Conservation (phyloP, 2,797 vertebrate species). For the Notolepis coatsorum region DNA sequence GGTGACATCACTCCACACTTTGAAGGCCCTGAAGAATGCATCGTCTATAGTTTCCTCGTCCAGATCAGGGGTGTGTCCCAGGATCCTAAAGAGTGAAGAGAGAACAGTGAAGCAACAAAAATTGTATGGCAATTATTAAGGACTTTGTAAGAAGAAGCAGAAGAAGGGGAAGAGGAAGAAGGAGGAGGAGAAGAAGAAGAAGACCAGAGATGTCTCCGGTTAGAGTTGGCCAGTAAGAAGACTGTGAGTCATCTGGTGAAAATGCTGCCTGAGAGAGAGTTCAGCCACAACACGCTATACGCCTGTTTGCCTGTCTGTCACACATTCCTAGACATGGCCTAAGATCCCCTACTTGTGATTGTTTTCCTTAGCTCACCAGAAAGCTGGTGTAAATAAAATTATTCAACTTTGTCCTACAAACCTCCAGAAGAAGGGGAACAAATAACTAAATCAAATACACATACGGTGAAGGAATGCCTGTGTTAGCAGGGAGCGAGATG, state of each 20-base stretch:
- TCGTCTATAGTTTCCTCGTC: constrained; percentile 95
- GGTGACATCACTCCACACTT: constrained; percentile 97
- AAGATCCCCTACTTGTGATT: constrained; percentile 54
- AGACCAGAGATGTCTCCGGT: constrained; percentile 13
- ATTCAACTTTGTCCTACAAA: constrained; percentile 53
- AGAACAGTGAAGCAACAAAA: constrained; percentile 2
- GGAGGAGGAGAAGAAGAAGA: not conserved
- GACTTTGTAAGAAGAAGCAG: too few relatives aligned
- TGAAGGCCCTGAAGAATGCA: constrained; percentile 95
- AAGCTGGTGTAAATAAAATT: constrained; percentile 57
- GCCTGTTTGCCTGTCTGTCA: constrained; percentile 27
- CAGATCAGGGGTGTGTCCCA: constrained; percentile 92
- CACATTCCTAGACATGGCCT: constrained; percentile 40
- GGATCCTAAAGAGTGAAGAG: constrained; percentile 82
- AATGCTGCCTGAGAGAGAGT: constrained; percentile 38
- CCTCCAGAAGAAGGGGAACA: constrained; percentile 29
- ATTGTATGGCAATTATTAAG: not conserved
- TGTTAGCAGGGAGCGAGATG: constrained; percentile 46
- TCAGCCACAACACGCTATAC: constrained; percentile 36
- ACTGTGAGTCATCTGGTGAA: constrained; percentile 51
- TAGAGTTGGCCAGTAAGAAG: constrained; percentile 8
- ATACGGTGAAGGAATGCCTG: constrained; percentile 66
- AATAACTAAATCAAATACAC: constrained; percentile 39
- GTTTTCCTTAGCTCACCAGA: constrained; percentile 56
- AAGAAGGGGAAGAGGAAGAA: too few relatives aligned